These are phyloP conservation scores for Cerceris ruficornis DNA, from an alignment of 2,888 invertebrate genomes.

Conservation along the genomic window DNA sequence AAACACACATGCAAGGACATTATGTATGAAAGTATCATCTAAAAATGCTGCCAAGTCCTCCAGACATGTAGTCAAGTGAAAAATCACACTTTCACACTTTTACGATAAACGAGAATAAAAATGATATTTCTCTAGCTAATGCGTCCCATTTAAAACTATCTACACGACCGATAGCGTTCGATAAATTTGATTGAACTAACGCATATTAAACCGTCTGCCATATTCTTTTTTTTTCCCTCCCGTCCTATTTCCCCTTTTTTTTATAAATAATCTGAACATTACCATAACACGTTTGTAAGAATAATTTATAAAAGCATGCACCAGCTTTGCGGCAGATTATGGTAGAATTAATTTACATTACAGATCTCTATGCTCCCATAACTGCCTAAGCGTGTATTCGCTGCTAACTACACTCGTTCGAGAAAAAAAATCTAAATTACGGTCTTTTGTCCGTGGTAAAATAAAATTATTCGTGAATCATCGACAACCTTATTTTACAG, in stretches of 20 bases:
- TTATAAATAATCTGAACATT: slow-evolving; percentile 38
- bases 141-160: slow-evolving; percentile 40
- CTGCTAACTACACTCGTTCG: not conserved
- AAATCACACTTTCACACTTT: slow-evolving; percentile 40
- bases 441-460: slow-evolving; percentile 18
- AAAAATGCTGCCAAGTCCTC: slow-evolving; percentile 53
- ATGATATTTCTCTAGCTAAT: slow-evolving; percentile 34
- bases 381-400: slow-evolving; percentile 1
- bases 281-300: slow-evolving; percentile 23
- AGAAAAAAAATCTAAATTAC: slow-evolving; percentile 29
- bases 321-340: slow-evolving; percentile 16
- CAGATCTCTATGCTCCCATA: slow-evolving; percentile 7
- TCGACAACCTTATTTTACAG: not conserved
- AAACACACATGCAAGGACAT: slow-evolving; percentile 49
- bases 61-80: slow-evolving; percentile 45
- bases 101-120: slow-evolving; percentile 37
- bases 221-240: too few species aligned
- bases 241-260: not conserved
- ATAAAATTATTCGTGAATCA: not conserved
- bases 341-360: slow-evolving; percentile 14
- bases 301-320: slow-evolving; percentile 25
- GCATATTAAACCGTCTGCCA: slow-evolving; percentile 29
- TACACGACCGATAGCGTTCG: slow-evolving; percentile 43
- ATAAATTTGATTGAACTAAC: slow-evolving; percentile 45
- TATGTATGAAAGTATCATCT: slow-evolving; percentile 28